Evolutionary conservation across 2,888 invertebrate genomes (phyloP).

Genomic region (Ichneumoninae sp.): DNA sequence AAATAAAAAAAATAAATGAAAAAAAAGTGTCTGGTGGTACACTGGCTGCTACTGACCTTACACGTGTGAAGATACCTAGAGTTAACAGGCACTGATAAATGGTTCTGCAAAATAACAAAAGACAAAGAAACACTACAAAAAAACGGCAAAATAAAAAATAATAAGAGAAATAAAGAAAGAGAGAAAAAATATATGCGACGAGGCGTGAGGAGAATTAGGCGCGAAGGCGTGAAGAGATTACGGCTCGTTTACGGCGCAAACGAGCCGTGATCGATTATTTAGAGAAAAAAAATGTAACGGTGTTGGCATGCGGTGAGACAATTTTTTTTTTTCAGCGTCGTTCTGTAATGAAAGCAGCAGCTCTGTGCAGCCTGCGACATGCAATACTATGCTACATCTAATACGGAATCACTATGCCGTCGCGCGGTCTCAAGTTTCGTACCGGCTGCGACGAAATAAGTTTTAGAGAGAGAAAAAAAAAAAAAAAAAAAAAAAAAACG

Average conservation of each 20-base stretch:
- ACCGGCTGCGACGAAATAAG: not conserved
- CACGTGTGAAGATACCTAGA: conserved; percentile 93
- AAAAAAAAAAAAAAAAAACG: conserved; percentile 46
- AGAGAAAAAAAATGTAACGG: not conserved
- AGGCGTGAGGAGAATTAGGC: conserved; percentile 64
- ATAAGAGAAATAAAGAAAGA: conserved; percentile 71
- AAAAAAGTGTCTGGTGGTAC: conserved; percentile 40
- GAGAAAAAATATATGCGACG: conserved; percentile 71
- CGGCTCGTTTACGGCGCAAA: conserved; percentile 10
- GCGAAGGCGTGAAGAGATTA: conserved; percentile 8
- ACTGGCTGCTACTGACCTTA: conserved; percentile 87
- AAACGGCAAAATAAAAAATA: conserved; percentile 86
- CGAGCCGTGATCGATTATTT: conserved; percentile 17
- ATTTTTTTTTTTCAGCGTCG: conserved; percentile 7
- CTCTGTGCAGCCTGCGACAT: conserved; percentile 51
- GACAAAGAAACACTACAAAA: conserved; percentile 86
- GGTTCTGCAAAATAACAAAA: conserved; percentile 91
- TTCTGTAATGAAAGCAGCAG: conserved; percentile 30
- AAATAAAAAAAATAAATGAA: conserved; percentile 39
- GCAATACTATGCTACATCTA: conserved; percentile 44
- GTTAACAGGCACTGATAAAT: conserved; percentile 94
- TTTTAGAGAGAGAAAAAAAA: not conserved
- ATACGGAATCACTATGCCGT: conserved; percentile 29
- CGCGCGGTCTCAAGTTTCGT: conserved; percentile 27
- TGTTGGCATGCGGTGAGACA: conserved; percentile 23